A percentile compares a stretch with the other conserved stretches of the same genome.
phyloP scores from a whole-genome alignment of 2,797 vertebrate genomes.

The Geotria australis region DNA sequence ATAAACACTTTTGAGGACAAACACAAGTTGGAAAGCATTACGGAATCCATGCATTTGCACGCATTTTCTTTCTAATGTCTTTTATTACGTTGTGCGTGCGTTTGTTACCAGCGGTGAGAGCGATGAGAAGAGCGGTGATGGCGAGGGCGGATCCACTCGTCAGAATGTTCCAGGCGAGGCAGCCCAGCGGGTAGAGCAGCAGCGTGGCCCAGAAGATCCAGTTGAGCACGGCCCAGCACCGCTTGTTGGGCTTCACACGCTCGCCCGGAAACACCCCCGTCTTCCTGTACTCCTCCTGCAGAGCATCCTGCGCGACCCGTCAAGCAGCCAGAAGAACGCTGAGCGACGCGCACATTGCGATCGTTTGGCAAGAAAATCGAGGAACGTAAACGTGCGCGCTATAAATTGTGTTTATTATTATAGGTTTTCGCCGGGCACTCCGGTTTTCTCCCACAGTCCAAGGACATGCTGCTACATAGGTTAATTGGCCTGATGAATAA shows the following conservation, averaged over 20 bases:
- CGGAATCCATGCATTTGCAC: background rate
- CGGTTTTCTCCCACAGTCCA: too few species aligned
- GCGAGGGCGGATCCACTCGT: slow-evolving; percentile 78
- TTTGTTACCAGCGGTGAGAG: slow-evolving; percentile 49
- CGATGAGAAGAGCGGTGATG: slow-evolving; percentile 60
- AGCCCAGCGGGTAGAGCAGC: slow-evolving; percentile 76
- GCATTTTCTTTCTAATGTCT: background rate
- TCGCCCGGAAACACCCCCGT: slow-evolving; percentile 51
- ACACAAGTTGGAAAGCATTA: background rate
- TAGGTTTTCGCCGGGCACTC: too few species aligned
- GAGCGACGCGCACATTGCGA: too few species aligned
- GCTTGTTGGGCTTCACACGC: slow-evolving; percentile 28
- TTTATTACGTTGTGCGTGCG: background rate
- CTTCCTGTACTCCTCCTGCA: slow-evolving; percentile 60
- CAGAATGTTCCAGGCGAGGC: slow-evolving; percentile 51
- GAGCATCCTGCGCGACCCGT: slow-evolving; percentile 27
- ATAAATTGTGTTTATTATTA: too few species aligned
- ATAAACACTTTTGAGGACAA: background rate
- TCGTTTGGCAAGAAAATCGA: too few species aligned
- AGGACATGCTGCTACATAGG: too few species aligned
- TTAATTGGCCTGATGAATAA: too few species aligned
- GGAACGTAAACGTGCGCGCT: too few species aligned
- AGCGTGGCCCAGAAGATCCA: slow-evolving; percentile 79
- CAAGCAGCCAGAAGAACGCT: too few species aligned
- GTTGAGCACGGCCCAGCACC: slow-evolving; percentile 71